These are phyloP conservation scores for Tetheella fluctuosa DNA, from an alignment of 2,888 invertebrate species.

Conservation along the genomic window DNA sequence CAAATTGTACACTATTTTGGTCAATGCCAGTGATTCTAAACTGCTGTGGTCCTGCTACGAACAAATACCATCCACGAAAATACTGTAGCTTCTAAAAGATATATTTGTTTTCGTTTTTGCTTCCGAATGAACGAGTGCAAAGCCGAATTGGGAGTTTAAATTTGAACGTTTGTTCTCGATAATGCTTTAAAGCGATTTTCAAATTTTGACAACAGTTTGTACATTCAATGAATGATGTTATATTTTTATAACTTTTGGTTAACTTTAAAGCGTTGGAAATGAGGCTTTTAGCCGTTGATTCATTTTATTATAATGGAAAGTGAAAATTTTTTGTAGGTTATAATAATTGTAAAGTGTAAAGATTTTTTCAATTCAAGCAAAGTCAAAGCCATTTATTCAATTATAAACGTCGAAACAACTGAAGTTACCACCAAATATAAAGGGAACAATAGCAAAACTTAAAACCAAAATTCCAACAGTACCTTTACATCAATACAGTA, in stretches of 20 bases:
- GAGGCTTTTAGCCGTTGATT: background rate
- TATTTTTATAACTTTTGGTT: background rate
- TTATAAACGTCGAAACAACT: no score
- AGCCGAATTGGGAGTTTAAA: conserved; percentile 19
- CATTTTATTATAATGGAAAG: background rate
- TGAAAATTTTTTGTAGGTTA: no score
- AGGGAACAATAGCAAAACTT: no score
- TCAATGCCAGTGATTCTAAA: conserved; percentile 1
- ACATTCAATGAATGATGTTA: background rate
- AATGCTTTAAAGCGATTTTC: conserved; percentile 12
- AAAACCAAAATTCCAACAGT: background rate
- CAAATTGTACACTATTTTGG: background rate
- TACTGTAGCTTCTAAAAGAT: background rate
- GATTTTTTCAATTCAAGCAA: no score
- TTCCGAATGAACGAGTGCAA: conserved; percentile 25
- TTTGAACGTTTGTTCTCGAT: conserved; percentile 10
- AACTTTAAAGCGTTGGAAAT: background rate
- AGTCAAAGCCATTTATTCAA: no score
- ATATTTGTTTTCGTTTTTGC: conserved; percentile 28
- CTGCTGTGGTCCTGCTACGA: background rate
- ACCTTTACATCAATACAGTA: background rate
- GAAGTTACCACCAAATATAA: no score
- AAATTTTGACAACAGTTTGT: background rate
- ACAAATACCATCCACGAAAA: background rate
- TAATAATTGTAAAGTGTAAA: no score